Evolutionary conservation across 1,140 invertebrate species (phyloP).

Genomic region (Drosophila ambigua): DNA sequence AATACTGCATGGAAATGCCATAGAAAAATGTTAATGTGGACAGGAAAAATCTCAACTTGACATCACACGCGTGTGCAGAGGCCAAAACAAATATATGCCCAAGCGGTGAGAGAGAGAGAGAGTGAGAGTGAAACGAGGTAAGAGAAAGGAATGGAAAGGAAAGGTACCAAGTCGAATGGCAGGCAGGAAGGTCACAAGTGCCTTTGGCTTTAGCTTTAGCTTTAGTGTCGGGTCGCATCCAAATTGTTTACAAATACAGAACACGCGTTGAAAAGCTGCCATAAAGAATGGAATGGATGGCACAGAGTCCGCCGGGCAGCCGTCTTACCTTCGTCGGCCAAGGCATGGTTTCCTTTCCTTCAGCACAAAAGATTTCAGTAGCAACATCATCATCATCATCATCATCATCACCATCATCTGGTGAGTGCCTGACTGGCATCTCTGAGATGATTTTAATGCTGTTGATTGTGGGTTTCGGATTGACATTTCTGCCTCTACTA

Average conservation of each 20-base stretch:
- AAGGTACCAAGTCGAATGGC: background rate
- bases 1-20: slow-evolving; percentile 49
- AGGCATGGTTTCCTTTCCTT: slow-evolving; percentile 39
- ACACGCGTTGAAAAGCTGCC: slow-evolving; percentile 70
- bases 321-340: slow-evolving; percentile 53
- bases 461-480: slow-evolving; percentile 44
- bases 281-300: slow-evolving; percentile 37
- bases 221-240: slow-evolving; percentile 5
- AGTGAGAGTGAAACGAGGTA: background rate
- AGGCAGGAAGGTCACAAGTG: slow-evolving; percentile 44
- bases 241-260: slow-evolving; percentile 76
- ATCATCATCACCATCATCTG: slow-evolving; percentile 21
- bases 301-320: slow-evolving; percentile 36
- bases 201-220: slow-evolving; percentile 40
- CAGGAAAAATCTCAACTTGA: slow-evolving; percentile 36
- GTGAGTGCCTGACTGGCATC: slow-evolving; percentile 59
- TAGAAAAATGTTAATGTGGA: slow-evolving; percentile 40
- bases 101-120: background rate
- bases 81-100: slow-evolving; percentile 37
- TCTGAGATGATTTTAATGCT: slow-evolving; percentile 48
- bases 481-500: slow-evolving; percentile 37
- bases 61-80: slow-evolving; percentile 18
- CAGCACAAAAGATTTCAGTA: slow-evolving; percentile 23
- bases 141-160: background rate
- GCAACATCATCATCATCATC: slow-evolving; percentile 21